Conservation (phyloP, 2,113 vertebrate genomes). For the Ascaphus truei region DNA sequence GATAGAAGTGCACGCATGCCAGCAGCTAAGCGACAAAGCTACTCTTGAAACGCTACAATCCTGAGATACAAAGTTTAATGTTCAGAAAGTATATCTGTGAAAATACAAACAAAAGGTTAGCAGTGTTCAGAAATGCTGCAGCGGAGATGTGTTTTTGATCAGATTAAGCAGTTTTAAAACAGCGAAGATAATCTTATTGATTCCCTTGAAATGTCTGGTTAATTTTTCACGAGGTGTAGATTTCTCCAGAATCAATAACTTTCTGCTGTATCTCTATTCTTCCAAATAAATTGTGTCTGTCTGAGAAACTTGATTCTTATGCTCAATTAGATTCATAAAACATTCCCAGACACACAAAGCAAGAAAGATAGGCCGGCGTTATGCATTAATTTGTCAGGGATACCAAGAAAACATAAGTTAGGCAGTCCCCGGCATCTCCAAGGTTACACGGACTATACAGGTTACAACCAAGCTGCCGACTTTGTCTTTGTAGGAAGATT, state of each 20-base stretch:
- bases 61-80: too few species aligned
- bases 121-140: background rate
- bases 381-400: too few species aligned
- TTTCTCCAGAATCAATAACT: conserved; percentile 70
- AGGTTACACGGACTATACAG: too few species aligned
- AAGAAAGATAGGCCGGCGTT: too few species aligned
- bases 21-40: too few species aligned
- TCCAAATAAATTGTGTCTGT: conserved; percentile 67
- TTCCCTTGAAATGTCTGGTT: conserved; percentile 64
- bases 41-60: too few species aligned
- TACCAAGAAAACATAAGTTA: too few species aligned
- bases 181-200: conserved; percentile 63
- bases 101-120: background rate
- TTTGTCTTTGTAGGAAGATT: too few species aligned
- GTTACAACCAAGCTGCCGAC: too few species aligned
- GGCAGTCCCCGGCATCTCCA: too few species aligned
- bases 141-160: conserved; percentile 13
- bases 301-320: conserved; percentile 68
- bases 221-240: conserved; percentile 75
- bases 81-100: background rate
- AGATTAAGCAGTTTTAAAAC: conserved; percentile 45
- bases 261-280: conserved; percentile 70
- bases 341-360: conserved; percentile 63
- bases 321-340: conserved; percentile 70
- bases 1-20: too few species aligned